Percentiles rank a stretch among this genome's conserved stretches.
phyloP scores from a whole-genome alignment of 2,888 invertebrate genomes.

The Agrochola macilenta region DNA sequence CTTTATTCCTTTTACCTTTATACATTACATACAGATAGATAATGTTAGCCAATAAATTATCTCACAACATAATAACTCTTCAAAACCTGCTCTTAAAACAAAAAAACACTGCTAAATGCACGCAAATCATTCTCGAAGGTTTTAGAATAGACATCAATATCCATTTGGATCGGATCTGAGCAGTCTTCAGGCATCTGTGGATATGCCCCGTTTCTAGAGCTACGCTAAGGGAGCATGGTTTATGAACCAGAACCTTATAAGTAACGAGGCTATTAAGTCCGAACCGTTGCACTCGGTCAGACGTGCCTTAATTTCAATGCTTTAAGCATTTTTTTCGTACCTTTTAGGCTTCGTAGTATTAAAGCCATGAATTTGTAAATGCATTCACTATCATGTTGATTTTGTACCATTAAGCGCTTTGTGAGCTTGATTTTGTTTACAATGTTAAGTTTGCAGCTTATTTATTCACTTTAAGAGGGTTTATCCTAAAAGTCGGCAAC shows the following conservation, averaged over 20 bases:
- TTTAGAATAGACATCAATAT: slow-evolving; percentile 50
- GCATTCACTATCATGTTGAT: slow-evolving; percentile 3
- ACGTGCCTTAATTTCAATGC: slow-evolving; percentile 69
- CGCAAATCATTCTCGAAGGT: slow-evolving; percentile 6
- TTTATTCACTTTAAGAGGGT: slow-evolving; percentile 5
- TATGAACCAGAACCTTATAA: slow-evolving; percentile 75
- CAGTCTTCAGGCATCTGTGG: slow-evolving; percentile 41
- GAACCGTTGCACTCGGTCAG: slow-evolving; percentile 73
- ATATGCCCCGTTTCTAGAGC: slow-evolving; percentile 52
- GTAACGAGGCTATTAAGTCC: slow-evolving; percentile 72
- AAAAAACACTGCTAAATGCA: slow-evolving; percentile 2
- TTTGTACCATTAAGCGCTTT: slow-evolving; percentile 1
- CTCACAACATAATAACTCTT: background rate
- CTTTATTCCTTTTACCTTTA: too few species aligned
- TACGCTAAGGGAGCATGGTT: slow-evolving; percentile 66
- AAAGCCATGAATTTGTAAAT: slow-evolving; percentile 33
- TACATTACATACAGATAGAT: background rate
- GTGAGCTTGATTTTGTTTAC: slow-evolving; percentile 8
- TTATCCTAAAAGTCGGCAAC: too few species aligned
- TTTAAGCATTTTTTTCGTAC: slow-evolving; percentile 57
- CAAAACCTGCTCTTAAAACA: background rate
- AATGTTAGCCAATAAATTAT: background rate
- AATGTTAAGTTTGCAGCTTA: background rate
- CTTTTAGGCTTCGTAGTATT: slow-evolving; percentile 16
- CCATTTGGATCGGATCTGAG: slow-evolving; percentile 44